Conservation (phyloP, 2,888 invertebrate species). For the Folsomia manolachei region DNA sequence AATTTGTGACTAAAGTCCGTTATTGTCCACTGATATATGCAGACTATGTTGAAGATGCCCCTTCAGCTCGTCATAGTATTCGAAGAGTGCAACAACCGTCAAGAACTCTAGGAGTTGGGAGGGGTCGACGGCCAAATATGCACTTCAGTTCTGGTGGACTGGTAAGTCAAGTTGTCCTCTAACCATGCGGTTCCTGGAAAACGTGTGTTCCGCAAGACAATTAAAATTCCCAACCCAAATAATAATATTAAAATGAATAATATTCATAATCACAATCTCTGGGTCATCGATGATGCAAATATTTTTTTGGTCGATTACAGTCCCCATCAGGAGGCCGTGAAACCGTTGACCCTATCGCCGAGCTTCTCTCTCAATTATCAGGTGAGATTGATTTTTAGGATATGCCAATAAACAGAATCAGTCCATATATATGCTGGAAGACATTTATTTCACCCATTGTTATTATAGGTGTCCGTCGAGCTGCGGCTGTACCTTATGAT, state of each 20-base stretch:
- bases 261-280: too few relatives aligned
- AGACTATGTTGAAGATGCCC: conserved; percentile 69
- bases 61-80: conserved; percentile 66
- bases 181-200: too few relatives aligned
- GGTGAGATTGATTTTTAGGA: conserved; percentile 57
- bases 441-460: too few relatives aligned
- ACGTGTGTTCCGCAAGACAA: too few relatives aligned
- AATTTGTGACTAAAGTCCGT: background rate
- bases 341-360: conserved; percentile 94
- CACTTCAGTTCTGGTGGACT: conserved; percentile 70
- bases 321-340: conserved; percentile 63
- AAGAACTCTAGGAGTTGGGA: conserved; percentile 70
- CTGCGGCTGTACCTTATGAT: conserved; percentile 58
- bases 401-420: too few relatives aligned
- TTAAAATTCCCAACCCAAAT: too few relatives aligned
- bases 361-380: conserved; percentile 89
- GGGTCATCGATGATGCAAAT: too few relatives aligned
- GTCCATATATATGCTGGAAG: too few relatives aligned
- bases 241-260: too few relatives aligned
- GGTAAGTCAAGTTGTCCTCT: too few relatives aligned
- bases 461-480: conserved; percentile 66
- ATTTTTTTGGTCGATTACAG: background rate
- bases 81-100: conserved; percentile 74
- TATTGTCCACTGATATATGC: conserved; percentile 3
- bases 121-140: conserved; percentile 88